These are phyloP conservation scores for Drosophila athabasca DNA, from an alignment of 1,140 invertebrate genomes.

Conservation along the genomic window DNA sequence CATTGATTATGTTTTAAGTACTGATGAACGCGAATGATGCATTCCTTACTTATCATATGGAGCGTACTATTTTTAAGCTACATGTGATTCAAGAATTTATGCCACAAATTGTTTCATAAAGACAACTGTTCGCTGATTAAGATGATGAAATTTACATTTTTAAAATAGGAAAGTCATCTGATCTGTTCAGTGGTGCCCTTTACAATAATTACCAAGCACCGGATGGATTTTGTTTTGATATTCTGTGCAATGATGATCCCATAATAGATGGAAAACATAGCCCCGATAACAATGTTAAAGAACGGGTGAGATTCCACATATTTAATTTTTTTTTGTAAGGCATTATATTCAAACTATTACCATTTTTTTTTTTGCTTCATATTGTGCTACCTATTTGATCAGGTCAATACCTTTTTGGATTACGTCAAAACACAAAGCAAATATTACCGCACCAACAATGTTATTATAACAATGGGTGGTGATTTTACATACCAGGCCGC, in stretches of 20 bases:
- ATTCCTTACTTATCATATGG: too few relatives aligned
- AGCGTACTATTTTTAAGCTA: too few relatives aligned
- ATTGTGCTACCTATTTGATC: slow-evolving; percentile 28
- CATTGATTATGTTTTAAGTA: too few relatives aligned
- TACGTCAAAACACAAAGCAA: slow-evolving; percentile 85
- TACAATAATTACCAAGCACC: slow-evolving; percentile 93
- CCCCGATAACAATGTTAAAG: slow-evolving; percentile 89
- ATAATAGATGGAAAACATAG: slow-evolving; percentile 90
- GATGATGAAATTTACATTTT: neutral
- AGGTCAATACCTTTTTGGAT: slow-evolving; percentile 86
- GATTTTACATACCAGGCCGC: slow-evolving; percentile 97
- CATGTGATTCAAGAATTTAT: too few relatives aligned
- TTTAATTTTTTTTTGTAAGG: neutral
- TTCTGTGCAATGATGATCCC: slow-evolving; percentile 92
- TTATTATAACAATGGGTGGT: slow-evolving; percentile 96
- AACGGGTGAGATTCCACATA: slow-evolving; percentile 84
- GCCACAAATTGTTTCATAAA: too few relatives aligned
- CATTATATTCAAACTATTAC: slow-evolving; percentile 12
- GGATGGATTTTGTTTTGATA: slow-evolving; percentile 95
- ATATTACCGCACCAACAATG: slow-evolving; percentile 88
- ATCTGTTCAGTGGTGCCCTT: slow-evolving; percentile 89
- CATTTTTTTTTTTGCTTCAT: slow-evolving; percentile 48
- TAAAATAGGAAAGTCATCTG: slow-evolving; percentile 69
- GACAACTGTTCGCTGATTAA: too few relatives aligned
- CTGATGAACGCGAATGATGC: too few relatives aligned